Percentiles rank a stretch among this genome's conserved stretches.
Evolutionary conservation across 2,888 invertebrate species (phyloP).

Genomic region (Melanostoma mellinum): DNA sequence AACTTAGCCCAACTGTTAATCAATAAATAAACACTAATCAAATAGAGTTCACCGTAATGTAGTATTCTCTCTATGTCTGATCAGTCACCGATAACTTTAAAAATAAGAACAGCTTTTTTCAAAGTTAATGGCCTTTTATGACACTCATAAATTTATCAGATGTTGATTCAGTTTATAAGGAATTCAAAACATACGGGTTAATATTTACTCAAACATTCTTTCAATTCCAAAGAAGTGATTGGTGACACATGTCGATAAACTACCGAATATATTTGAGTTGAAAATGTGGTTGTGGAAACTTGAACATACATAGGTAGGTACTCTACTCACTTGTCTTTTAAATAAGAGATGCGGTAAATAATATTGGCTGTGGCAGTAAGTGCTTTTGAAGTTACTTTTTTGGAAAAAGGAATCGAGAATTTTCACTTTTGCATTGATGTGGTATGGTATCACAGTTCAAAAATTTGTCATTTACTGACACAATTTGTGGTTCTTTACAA

Average conservation of each 20-base stretch:
- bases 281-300: no score
- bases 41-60: conserved; percentile 42
- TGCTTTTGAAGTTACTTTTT: no score
- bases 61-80: conserved; percentile 30
- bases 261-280: background rate
- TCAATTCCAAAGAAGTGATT: conserved; percentile 31
- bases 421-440: no score
- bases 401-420: no score
- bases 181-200: conserved; percentile 11
- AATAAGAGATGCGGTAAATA: no score
- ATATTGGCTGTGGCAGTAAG: no score
- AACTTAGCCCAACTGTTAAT: conserved; percentile 57
- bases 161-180: conserved; percentile 59
- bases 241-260: conserved; percentile 35
- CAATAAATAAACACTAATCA: conserved; percentile 70
- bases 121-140: conserved; percentile 31
- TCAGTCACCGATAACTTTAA: conserved; percentile 28
- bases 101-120: conserved; percentile 11
- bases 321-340: no score
- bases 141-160: conserved; percentile 55
- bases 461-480: no score
- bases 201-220: conserved; percentile 57
- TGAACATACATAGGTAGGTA: no score
- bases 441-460: no score
- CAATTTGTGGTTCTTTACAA: no score